phyloP scores from a whole-genome alignment of 2,797 vertebrate genomes.

The Anguilla megastoma region DNA sequence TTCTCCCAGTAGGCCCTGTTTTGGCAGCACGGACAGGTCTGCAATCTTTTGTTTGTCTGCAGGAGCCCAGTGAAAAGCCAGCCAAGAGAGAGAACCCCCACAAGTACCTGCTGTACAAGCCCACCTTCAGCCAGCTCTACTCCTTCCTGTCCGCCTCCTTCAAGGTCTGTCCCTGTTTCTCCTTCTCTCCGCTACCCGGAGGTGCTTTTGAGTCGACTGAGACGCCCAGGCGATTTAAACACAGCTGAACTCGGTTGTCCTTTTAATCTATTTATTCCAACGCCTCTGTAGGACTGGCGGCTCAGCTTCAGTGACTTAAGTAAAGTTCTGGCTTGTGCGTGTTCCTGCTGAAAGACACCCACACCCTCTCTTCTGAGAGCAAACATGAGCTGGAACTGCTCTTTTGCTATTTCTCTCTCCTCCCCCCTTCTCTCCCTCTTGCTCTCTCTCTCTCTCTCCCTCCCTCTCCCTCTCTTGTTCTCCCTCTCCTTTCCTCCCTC shows the following conservation, averaged over 20 bases:
- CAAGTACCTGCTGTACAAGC: conserved; percentile 97
- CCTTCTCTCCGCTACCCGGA: background rate
- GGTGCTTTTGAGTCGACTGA: background rate
- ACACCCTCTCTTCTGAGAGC: background rate
- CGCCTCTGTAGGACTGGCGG: background rate
- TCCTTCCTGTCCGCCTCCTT: conserved; percentile 97
- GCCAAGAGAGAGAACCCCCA: conserved; percentile 95
- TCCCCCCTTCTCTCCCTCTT: background rate
- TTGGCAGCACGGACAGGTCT: background rate
- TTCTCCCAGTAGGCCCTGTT: background rate
- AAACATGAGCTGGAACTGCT: background rate
- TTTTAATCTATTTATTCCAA: conserved; percentile 10
- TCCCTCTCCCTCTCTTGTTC: conserved; percentile 1
- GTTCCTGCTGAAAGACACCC: background rate
- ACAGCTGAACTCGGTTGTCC: background rate
- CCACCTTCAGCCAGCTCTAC: conserved; percentile 97
- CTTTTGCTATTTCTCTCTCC: background rate
- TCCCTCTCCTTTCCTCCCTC: background rate
- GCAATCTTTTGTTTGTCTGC: conserved; percentile 13
- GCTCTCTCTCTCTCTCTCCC: background rate
- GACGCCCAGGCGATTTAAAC: background rate
- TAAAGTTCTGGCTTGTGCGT: background rate
- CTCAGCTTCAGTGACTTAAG: background rate
- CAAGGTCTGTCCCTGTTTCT: conserved; percentile 78
- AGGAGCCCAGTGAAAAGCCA: conserved; percentile 94